Base-by-base conservation (phyloP, 2,113 vertebrate species). In the Lycaon pictus region DNA sequence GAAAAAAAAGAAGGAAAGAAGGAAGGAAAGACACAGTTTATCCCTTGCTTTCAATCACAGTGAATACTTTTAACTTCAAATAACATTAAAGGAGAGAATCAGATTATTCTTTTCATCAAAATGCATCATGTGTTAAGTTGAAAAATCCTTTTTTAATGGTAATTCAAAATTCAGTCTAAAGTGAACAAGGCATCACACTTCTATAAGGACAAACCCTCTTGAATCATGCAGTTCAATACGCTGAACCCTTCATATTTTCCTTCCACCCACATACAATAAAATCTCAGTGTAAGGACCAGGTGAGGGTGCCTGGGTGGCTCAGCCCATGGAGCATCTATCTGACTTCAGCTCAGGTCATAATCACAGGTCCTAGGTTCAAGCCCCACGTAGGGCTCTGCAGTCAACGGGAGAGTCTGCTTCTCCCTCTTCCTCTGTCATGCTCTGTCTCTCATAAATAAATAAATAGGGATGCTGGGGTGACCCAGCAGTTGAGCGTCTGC, bases 61-160 rank as follows among this genome's bases (percentile, higher is more conserved):
- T 67, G 56, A 58, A 60, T 88, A 35, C 71, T 53, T 90, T 94
- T 72, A 16, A 85, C 93, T 93, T 91, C 69, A 80, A 72, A 62
- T 1, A 76, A 19, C 53, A 81, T 79, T 89, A 60, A 91, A 92
- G 51, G 29, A 63, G 65, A 55, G 22, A 81, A 63, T 86, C 92
- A 5, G 11, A 27, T 89, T 85, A 94, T 95, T 76, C 6, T 92
- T 27, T 20, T 79, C 79, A 79, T 85, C 55, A 60, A 85, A 79
- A 29, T 76, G 12, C 20, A 32, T 72, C 17, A 25, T 63, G 3
- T 58, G 43, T 51, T 77, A 93, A 88, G 35, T 87, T 84, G 43
- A 55, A 90, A 92, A 88, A 60, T 19, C 51, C 8, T 53, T 17
- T 58, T 76, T 60, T 84, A 32, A 11, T 60, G 55, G 9, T 58